A percentile compares a stretch with the other conserved stretches of the same genome.
phyloP scores from a whole-genome alignment of 2,113 vertebrate species.

The Gadus macrocephalus region DNA sequence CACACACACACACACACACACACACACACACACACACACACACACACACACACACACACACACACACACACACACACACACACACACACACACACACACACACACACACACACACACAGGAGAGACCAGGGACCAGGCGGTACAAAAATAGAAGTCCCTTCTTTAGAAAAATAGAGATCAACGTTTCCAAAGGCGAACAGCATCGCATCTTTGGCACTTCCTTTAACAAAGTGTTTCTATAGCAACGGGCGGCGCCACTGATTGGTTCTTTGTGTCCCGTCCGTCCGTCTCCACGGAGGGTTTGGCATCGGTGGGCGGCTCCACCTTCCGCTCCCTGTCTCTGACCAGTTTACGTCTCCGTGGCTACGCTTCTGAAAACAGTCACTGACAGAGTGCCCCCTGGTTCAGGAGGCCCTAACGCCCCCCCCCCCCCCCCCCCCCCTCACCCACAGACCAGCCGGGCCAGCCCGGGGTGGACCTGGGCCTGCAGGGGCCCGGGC shows the following conservation, averaged over 20 bases:
- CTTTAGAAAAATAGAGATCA: conserved; percentile 65
- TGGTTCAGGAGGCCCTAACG: too few species aligned
- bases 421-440: too few species aligned
- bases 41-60: conserved; percentile 7
- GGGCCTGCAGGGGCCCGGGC: conserved; percentile 84
- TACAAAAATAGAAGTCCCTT: conserved; percentile 45
- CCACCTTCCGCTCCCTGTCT: too few species aligned
- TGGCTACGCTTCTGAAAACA: too few species aligned
- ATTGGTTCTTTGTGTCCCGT: too few species aligned
- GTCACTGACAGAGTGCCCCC: too few species aligned
- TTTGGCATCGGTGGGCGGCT: too few species aligned
- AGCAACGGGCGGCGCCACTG: too few species aligned
- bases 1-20: conserved; percentile 1
- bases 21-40: conserved; percentile 1
- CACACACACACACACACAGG: conserved; percentile 11
- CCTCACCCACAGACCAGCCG: conserved; percentile 72
- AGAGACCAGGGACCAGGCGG: conserved; percentile 15
- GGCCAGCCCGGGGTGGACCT: conserved; percentile 77
- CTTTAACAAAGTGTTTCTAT: conserved; percentile 44
- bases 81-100: conserved; percentile 3
- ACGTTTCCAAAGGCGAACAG: conserved; percentile 48
- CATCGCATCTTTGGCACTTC: conserved; percentile 66
- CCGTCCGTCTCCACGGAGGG: too few species aligned
- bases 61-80: conserved; percentile 2
- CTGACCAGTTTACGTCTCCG: too few species aligned